A percentile compares a stretch with the other conserved stretches of the same genome.
These are phyloP conservation scores for Seriola aureovittata DNA, from an alignment of 2,113 vertebrate species.

Conservation along the genomic window DNA sequence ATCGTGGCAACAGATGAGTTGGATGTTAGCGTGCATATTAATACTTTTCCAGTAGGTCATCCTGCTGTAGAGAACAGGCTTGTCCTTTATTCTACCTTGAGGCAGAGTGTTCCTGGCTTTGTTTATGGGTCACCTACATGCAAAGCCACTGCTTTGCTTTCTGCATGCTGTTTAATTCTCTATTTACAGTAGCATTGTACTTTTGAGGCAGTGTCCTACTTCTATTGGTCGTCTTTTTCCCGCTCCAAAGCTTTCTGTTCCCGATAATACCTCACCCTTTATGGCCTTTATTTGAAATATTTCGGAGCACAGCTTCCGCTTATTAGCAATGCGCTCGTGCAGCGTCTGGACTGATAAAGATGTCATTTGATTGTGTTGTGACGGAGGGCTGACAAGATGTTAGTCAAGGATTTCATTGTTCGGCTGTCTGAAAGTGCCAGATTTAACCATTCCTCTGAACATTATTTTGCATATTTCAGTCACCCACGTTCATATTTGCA, in stretches of 20 bases:
- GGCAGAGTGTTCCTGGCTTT: conserved; percentile 58
- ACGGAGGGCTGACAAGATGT: conserved; percentile 28
- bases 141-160: conserved; percentile 43
- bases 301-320: conserved; percentile 8
- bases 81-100: conserved; percentile 76
- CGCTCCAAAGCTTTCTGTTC: conserved; percentile 15
- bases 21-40: conserved; percentile 14
- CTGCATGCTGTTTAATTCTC: conserved; percentile 63
- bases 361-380: conserved; percentile 34
- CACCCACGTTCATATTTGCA: conserved; percentile 60
- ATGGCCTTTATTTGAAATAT: conserved; percentile 46
- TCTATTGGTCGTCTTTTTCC: conserved; percentile 31
- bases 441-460: conserved; percentile 59
- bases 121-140: conserved; percentile 79
- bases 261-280: conserved; percentile 18
- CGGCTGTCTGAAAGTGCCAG: conserved; percentile 28
- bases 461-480: conserved; percentile 63
- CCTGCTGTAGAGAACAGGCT: conserved; percentile 21
- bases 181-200: conserved; percentile 69
- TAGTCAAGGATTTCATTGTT: conserved; percentile 40
- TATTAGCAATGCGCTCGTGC: conserved; percentile 15
- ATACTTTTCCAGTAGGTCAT: conserved; percentile 35
- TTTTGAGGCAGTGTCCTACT: conserved; percentile 66
- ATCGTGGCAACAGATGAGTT: conserved; percentile 2
- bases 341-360: conserved; percentile 39